Base-by-base conservation (phyloP, 2,113 vertebrate species). In the Saccopteryx bilineata region DNA sequence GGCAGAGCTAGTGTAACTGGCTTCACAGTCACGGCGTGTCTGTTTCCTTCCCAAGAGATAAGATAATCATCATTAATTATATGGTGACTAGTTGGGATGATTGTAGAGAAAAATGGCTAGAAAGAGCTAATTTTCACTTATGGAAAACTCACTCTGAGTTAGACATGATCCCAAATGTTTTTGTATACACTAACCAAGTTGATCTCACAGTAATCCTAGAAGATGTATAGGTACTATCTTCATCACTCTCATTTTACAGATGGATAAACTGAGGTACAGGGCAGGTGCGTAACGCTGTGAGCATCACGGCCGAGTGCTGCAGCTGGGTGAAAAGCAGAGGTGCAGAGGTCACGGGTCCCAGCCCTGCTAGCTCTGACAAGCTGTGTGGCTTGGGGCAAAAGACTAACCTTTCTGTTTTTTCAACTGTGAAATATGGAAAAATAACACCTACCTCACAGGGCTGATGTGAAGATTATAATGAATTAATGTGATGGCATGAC, bases 1-100 rank as follows among this genome's bases (percentile, higher is more conserved):
- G 1, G 7, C 28, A 18, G 61, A 24, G 60, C 54, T 58, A 26
- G 50, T 5, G 2, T 15, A 69, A 78, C 63, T 0, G 9, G 80
- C 26, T 39, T 91, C 63, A 12, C 21, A 48, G 61, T 56, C 66
- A 0, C 21, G 1, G 9, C 39, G 31, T 50, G 18, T 80, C 87
- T 88, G 12, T 52, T 71, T 58, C 19, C 4, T 33, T 88, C 86
- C 61, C 76, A 7, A 18, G 89, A 91, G 90, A 72, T 76, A 66
- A 86, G 72, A 91, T 61, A 76, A 89, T 95, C 54, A 88, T 93
- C 91, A 31, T 66, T 94, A 85, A 94, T 94, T 92, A 87, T 4
- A 33, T 9, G 78, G 95, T 26, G 89, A 71, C 10, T 54, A 58
- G 69, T 31, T 68, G 72, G 65, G 74, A 28, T 28, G 46, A 80